A percentile compares a stretch with the other conserved stretches of the same genome.
Conservation (phyloP, 1,140 invertebrate genomes). For the Macrostomum lignano region DNA sequence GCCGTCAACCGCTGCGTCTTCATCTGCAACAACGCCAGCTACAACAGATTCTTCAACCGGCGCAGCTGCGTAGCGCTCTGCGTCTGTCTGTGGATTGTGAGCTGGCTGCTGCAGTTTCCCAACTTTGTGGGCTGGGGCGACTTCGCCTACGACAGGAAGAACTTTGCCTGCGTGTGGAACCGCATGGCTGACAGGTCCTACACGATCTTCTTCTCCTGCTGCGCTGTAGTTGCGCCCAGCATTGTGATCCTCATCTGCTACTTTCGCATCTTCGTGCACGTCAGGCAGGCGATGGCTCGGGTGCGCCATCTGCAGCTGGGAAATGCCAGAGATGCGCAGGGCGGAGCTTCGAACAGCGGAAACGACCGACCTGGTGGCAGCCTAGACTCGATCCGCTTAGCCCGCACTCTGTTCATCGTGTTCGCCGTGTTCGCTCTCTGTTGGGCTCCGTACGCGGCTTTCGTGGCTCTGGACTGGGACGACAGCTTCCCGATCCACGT, state of each 20-base stretch:
- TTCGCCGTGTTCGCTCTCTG: conserved; percentile 16
- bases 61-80: conserved; percentile 9
- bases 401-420: conserved; percentile 15
- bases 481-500: conserved; percentile 11
- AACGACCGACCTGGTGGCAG: too few relatives aligned
- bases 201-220: conserved; percentile 12
- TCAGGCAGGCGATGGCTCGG: conserved; percentile 6
- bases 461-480: conserved; percentile 13
- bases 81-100: conserved; percentile 10
- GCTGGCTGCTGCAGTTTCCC: conserved; percentile 8
- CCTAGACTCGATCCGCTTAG: conserved; percentile 12
- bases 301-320: conserved; percentile 1
- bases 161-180: conserved; percentile 14
- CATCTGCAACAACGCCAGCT: conserved; percentile 12
- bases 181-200: conserved; percentile 14
- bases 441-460: conserved; percentile 19
- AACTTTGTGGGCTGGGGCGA: conserved; percentile 12
- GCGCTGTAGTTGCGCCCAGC: conserved; percentile 13
- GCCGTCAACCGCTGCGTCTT: conserved; percentile 15
- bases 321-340: too few relatives aligned
- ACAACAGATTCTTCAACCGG: conserved; percentile 12
- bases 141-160: conserved; percentile 14
- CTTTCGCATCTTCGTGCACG: conserved; percentile 11
- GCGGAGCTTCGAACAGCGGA: too few relatives aligned
- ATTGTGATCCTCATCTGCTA: conserved; percentile 12